These are phyloP conservation scores for Galemys pyrenaicus DNA, from an alignment of 2,113 vertebrate genomes.

Conservation along the genomic window DNA sequence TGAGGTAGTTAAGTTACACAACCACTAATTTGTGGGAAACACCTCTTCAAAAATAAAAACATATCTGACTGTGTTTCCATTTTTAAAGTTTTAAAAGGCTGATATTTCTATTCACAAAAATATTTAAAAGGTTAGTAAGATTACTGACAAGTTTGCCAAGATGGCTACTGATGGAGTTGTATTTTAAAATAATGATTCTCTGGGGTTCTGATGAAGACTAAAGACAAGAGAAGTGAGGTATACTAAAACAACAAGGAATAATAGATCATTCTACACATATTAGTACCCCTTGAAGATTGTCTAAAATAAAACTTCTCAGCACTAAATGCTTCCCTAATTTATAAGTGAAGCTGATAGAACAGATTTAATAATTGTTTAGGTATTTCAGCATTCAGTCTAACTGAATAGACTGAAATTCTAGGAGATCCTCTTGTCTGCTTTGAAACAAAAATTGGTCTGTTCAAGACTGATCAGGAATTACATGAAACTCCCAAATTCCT, in stretches of 20 bases:
- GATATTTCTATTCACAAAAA: not conserved
- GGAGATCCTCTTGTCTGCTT: not conserved
- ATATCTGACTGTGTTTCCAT: not conserved
- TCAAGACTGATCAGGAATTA: not conserved
- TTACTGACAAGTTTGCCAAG: not conserved
- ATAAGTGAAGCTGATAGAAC: not conserved
- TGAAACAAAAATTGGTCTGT: not conserved
- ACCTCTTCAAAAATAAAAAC: constrained; percentile 15
- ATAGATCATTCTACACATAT: not conserved
- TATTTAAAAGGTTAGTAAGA: not conserved
- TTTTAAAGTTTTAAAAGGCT: not conserved
- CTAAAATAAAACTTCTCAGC: not conserved
- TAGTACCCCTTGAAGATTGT: not conserved
- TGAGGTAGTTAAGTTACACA: not conserved
- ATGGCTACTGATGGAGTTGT: not conserved
- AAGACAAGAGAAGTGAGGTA: not conserved
- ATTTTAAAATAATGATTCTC: not conserved
- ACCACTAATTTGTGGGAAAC: not conserved
- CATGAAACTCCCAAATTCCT: not conserved
- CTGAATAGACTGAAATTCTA: not conserved
- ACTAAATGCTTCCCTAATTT: constrained; percentile 17
- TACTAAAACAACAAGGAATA: not conserved
- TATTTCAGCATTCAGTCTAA: not conserved
- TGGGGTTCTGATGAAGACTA: not conserved
- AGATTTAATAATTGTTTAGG: not conserved